A percentile compares a stretch with the other conserved stretches of the same genome.
Conservation (phyloP, 2,888 invertebrate genomes). For the Dascillus cervinus region DNA sequence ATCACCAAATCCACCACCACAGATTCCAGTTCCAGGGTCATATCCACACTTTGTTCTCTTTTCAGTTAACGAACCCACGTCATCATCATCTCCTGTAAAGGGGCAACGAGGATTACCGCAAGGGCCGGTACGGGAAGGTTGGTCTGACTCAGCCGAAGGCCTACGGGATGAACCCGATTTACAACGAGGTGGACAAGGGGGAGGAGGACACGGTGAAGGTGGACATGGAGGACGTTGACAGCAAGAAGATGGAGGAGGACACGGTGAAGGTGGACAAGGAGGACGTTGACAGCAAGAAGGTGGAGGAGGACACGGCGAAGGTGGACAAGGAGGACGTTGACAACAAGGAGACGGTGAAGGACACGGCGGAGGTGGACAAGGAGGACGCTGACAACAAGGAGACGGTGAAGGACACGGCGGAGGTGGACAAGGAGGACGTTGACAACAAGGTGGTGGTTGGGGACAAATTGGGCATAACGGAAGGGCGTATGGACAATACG, state of each 20-base stretch:
- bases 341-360: constrained; percentile 1
- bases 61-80: no score
- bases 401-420: constrained; percentile 3
- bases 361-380: constrained; percentile 2
- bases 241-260: constrained; percentile 2
- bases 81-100: no score
- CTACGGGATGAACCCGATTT: no score
- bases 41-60: no score
- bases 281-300: not conserved
- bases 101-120: no score
- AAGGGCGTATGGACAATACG: constrained; percentile 18
- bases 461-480: not conserved
- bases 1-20: no score
- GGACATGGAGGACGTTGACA: not conserved
- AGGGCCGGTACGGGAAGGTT: no score
- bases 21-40: no score
- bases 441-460: constrained; percentile 1
- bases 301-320: constrained; percentile 3
- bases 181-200: not conserved
- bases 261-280: constrained; percentile 2
- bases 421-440: constrained; percentile 1
- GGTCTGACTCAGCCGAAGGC: no score
- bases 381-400: not conserved
- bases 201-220: constrained; percentile 3
- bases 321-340: constrained; percentile 1